These are phyloP conservation scores for Acronicta psi DNA, from an alignment of 2,888 invertebrate genomes.

Conservation along the genomic window DNA sequence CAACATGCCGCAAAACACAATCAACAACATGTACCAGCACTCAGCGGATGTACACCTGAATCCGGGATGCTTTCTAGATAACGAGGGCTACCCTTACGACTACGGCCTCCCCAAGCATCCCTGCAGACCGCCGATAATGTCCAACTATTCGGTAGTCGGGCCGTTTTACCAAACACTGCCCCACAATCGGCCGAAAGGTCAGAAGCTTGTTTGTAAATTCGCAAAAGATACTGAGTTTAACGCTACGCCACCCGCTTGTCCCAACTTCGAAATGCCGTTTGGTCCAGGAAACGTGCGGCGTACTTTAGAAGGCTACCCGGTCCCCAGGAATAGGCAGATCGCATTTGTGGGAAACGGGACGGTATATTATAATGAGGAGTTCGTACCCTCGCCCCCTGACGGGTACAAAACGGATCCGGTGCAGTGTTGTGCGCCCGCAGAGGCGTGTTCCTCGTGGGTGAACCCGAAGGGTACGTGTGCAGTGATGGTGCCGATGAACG, in stretches of 20 bases:
- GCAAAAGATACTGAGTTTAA: conserved; percentile 86
- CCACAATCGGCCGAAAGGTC: conserved; percentile 91
- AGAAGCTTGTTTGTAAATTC: conserved; percentile 84
- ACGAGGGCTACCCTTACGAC: conserved; percentile 94
- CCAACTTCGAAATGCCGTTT: conserved; percentile 80
- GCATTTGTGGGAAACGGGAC: conserved; percentile 85
- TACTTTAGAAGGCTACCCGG: conserved; percentile 94
- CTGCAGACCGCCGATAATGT: conserved; percentile 81
- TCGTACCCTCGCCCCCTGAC: conserved; percentile 92
- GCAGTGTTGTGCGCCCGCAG: conserved; percentile 82
- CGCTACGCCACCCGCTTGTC: conserved; percentile 74
- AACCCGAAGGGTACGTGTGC: conserved; percentile 87
- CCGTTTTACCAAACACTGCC: conserved; percentile 93
- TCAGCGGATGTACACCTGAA: conserved; percentile 93
- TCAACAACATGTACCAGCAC: conserved; percentile 89
- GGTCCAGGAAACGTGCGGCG: conserved; percentile 90
- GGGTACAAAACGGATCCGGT: conserved; percentile 91
- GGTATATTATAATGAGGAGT: conserved; percentile 87
- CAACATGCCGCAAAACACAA: conserved; percentile 86
- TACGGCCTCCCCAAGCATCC: conserved; percentile 92
- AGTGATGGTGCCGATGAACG: conserved; percentile 84
- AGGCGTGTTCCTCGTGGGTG: conserved; percentile 82
- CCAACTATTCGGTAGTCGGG: conserved; percentile 81
- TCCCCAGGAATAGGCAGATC: conserved; percentile 86
- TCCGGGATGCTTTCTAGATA: conserved; percentile 93